Percentiles rank a stretch among this genome's conserved stretches.
These are phyloP conservation scores for Lophotriccus pileatus DNA, from an alignment of 2,797 vertebrate species.

Conservation along the genomic window DNA sequence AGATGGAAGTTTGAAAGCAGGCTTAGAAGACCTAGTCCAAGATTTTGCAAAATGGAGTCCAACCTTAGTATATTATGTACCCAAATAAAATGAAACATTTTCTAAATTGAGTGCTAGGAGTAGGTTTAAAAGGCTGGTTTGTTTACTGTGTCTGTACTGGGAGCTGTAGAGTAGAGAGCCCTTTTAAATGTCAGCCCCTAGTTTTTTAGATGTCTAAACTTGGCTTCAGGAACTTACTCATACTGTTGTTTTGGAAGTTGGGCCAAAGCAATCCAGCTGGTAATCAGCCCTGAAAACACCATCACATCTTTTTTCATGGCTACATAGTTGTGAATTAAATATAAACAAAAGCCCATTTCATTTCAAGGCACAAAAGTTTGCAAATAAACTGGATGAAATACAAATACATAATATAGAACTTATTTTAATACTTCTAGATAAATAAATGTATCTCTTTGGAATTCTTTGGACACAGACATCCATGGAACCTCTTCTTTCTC, in stretches of 20 bases:
- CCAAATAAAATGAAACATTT: not conserved
- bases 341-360: slow-evolving; percentile 37
- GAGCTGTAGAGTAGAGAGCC: slow-evolving; percentile 53
- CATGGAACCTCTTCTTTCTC: slow-evolving; percentile 51
- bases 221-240: slow-evolving; percentile 36
- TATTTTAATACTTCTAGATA: slow-evolving; percentile 54
- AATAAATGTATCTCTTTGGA: slow-evolving; percentile 61
- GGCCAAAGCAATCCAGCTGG: slow-evolving; percentile 15
- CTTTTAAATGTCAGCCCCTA: slow-evolving; percentile 57
- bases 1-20: not conserved
- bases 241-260: not conserved
- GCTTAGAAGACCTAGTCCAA: not conserved
- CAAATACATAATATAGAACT: slow-evolving; percentile 48
- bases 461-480: slow-evolving; percentile 60
- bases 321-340: slow-evolving; percentile 30
- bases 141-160: slow-evolving; percentile 26
- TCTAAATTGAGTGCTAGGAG: not conserved
- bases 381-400: slow-evolving; percentile 58
- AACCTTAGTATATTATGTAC: not conserved
- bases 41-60: not conserved
- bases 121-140: slow-evolving; percentile 6
- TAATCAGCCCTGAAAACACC: slow-evolving; percentile 33
- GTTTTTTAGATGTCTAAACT: slow-evolving; percentile 16
- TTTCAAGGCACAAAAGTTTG: slow-evolving; percentile 70
- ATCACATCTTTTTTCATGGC: slow-evolving; percentile 8